Conservation (phyloP, 2,113 vertebrate species). For the Apaloderma vittatum region DNA sequence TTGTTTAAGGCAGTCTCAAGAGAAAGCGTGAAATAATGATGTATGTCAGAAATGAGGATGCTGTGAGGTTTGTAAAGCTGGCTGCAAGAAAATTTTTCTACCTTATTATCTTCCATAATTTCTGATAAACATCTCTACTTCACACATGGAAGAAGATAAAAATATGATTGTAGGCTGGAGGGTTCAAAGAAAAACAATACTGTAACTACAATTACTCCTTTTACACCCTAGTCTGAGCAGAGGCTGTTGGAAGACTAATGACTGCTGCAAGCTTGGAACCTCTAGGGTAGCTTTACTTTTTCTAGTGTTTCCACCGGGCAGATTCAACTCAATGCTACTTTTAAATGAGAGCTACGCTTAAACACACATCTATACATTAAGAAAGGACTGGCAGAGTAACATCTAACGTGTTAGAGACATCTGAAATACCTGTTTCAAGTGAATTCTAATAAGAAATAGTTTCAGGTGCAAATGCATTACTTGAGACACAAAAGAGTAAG, state of each 20-base stretch:
- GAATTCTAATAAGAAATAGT: neutral
- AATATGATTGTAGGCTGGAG: neutral
- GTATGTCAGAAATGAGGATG: neutral
- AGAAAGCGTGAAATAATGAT: neutral
- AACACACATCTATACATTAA: neutral
- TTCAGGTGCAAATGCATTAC: neutral
- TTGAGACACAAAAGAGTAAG: neutral
- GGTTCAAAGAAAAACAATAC: neutral
- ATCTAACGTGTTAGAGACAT: neutral
- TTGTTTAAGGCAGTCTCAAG: neutral
- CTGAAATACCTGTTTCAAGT: neutral
- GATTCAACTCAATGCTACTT: neutral
- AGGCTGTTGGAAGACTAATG: neutral
- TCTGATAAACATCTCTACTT: neutral
- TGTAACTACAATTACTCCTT: neutral
- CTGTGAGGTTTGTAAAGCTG: neutral
- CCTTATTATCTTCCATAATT: neutral
- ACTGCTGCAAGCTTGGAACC: neutral
- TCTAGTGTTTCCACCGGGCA: neutral
- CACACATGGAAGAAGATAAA: neutral
- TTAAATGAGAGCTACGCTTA: neutral
- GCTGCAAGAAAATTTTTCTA: neutral
- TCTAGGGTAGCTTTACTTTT: neutral
- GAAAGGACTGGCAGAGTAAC: neutral
- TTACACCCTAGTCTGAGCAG: neutral